Evolutionary conservation across 2,888 invertebrate genomes (phyloP), one percentile per base, ranked within the genome.

Genomic region (Ceriagrion tenellum): DNA sequence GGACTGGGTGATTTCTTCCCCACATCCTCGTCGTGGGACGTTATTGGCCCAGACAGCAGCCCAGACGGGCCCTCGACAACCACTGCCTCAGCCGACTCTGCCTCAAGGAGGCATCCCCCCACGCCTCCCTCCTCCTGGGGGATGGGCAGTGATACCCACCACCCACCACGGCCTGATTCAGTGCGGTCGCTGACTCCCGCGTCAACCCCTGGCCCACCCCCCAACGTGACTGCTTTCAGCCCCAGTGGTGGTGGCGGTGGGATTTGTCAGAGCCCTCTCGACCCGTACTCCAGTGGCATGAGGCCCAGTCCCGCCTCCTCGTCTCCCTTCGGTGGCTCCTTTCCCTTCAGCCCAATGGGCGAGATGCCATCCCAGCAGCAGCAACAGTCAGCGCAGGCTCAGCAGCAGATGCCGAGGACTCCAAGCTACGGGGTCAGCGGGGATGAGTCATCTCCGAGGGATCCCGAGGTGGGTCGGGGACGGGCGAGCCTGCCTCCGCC

Each of bases 181-280:
- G 97, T 98, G 96, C 97, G 98, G 96, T 98, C 98, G 96, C 97
- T 97, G 90, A 96, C 96, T 26, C 96, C 96, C n/a, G 96, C 96
- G 88, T 98, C 98, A 96, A 98, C 98, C 95, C 97, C 98, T 55
- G 97, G 98, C 95, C 98, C 98, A 95, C 97, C 97, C 91, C 97
- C 98, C 59, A 97, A 97, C 96, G 97, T 97, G 96, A 97, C 97
- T 95, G 96, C 97, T 95, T 97, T 97, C 96, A 96, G 97, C 93
- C 96, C 96, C 95, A 96, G 97, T 97, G 96, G 97, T 47, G 91
- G 63, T 10, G 91, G 59, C 20, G 74, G 93, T 97, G 95, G 95
- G 30, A 95, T 95, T 47, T 95, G 95, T 95, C 97, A 96, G 96
- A 97, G 96, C 97, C 97, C 96, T 96, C 97, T 97, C 95, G 96